Base-by-base conservation (phyloP, 2,797 vertebrate genomes). In the Phrynocephalus forsythii region DNA sequence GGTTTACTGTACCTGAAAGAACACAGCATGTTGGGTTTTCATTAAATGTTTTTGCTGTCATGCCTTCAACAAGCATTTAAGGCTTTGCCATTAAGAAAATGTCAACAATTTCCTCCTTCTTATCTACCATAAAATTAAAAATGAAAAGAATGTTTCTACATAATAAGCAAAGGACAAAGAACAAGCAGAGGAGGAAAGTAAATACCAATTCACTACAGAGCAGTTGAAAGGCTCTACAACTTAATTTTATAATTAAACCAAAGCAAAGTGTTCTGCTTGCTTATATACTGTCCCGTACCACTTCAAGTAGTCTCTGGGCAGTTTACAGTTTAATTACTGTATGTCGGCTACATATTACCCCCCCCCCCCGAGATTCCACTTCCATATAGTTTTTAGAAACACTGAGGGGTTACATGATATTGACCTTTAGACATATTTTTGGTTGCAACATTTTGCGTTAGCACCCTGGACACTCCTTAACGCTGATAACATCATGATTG, bases 1-100 rank as follows among this genome's bases (percentile, higher is more conserved):
- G 79, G 84, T 66, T 90, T 72, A 56, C 2, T 63, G 86, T 9
- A 84, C 78, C 88, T 86, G 82, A 87, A 90, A 88, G 87, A 73
- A 90, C 83, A 89, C 48, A 60, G 52, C n/a, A 90, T 3, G 30
- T 22, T 38, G 24, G 7, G 72, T 75, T 75, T 84, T 63, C 52
- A 63, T 44, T 28, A 75, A 38, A 38, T 63, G 8, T 52, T 44
- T 44, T 44, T 73, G 50, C 38, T 60, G 18, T 48, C 82, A 38
- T 60, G 50, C 22, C 72, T 75, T 52, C 52, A 63, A 84, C 56
- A 84, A 75, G 71, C 13, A 44, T 15, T 83, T 83, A 44, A 75
- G 38, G 33, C 69, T 84, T 84, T 84, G 52, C 30, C 11, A 16
- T 84, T 84, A 84, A 28, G 71, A 84, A 84, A 68, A 88, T 77